These are phyloP conservation scores for Malurus alboscapulatus DNA, from an alignment of 2,113 vertebrate species.

Conservation along the genomic window DNA sequence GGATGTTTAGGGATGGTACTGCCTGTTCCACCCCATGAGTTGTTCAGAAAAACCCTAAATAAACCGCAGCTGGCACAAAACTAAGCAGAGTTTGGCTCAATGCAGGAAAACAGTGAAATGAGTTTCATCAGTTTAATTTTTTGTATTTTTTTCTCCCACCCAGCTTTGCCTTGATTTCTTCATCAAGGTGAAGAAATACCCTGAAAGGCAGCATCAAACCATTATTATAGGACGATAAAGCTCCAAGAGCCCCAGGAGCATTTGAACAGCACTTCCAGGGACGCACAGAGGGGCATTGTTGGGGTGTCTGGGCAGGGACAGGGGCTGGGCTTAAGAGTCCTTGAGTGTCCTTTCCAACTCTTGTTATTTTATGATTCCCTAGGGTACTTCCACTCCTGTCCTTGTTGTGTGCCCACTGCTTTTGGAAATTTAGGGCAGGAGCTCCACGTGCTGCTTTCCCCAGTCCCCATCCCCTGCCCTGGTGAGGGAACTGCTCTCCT, in stretches of 20 bases:
- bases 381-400: background rate
- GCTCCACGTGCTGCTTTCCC: background rate
- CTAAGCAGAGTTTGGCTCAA: background rate
- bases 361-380: background rate
- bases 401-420: background rate
- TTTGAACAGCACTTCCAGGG: background rate
- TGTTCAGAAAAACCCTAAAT: background rate
- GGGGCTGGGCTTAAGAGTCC: background rate
- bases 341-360: background rate
- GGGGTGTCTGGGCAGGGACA: background rate
- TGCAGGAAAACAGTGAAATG: background rate
- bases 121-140: background rate
- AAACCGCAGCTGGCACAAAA: background rate
- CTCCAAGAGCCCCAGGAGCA: background rate
- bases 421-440: background rate
- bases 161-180: background rate
- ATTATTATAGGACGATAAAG: background rate
- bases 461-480: rapidly evolving
- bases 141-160: background rate
- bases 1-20: background rate
- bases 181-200: background rate
- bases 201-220: background rate
- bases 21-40: background rate
- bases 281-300: too few relatives aligned
- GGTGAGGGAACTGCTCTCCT: background rate